A percentile compares a stretch with the other conserved stretches of the same genome.
These are phyloP conservation scores for Morelia viridis DNA, from an alignment of 2,797 vertebrate genomes.

Conservation along the genomic window DNA sequence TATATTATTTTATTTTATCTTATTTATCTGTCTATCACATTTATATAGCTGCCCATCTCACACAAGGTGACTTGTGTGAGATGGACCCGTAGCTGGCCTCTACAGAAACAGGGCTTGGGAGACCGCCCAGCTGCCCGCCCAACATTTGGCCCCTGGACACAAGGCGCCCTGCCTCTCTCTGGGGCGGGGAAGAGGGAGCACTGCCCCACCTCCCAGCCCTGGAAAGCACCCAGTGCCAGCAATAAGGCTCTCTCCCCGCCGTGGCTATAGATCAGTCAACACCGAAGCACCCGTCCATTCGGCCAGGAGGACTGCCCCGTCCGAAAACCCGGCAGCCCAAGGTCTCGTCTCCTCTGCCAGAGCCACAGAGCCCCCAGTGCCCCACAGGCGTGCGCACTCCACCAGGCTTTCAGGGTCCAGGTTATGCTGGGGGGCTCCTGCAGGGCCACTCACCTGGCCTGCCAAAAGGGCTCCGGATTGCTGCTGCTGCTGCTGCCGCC, in stretches of 20 bases:
- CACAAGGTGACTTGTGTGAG: too few relatives aligned
- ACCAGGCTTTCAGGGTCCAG: not conserved
- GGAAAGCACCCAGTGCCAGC: not conserved
- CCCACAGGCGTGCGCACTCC: not conserved
- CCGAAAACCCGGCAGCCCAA: not conserved
- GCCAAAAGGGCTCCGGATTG: conserved; percentile 46
- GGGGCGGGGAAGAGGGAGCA: not conserved
- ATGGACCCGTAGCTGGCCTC: too few relatives aligned
- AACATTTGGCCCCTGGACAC: not conserved
- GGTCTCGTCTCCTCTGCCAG: not conserved
- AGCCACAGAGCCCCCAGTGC: not conserved
- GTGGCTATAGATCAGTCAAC: too few relatives aligned
- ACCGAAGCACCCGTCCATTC: accelerated
- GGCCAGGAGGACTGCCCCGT: not conserved
- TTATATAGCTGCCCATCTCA: too few relatives aligned
- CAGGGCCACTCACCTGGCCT: conserved; percentile 55
- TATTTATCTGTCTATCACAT: too few relatives aligned
- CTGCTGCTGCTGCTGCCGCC: conserved; percentile 3
- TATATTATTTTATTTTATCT: too few relatives aligned
- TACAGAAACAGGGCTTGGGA: not conserved
- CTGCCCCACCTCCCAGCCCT: not conserved
- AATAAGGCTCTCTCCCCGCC: too few relatives aligned
- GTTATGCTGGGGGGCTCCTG: not conserved
- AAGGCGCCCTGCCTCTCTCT: not conserved
- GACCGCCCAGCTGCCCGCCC: accelerated